Conservation (phyloP, 2,888 invertebrate genomes). For the Archips crataeganus region DNA sequence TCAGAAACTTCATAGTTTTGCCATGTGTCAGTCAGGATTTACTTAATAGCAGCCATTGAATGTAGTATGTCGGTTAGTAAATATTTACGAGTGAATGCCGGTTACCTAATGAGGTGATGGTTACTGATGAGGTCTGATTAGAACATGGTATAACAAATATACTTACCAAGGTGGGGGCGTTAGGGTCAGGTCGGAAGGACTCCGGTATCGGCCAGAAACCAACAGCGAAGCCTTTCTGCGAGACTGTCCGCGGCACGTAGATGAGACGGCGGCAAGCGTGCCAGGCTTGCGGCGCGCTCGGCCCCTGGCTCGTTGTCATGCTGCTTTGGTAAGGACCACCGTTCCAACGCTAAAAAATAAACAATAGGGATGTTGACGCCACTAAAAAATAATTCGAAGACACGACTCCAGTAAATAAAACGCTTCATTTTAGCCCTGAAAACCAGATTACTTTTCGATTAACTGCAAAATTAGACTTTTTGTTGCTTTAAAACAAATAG, state of each 20-base stretch:
- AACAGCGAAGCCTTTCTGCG: slow-evolving; percentile 95
- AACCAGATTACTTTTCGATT: too few relatives aligned
- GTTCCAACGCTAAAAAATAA: slow-evolving; percentile 75
- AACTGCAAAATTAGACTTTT: too few relatives aligned
- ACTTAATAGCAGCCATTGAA: too few relatives aligned
- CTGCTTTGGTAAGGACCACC: slow-evolving; percentile 73
- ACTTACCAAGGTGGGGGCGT: slow-evolving; percentile 91
- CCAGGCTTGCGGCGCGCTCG: slow-evolving; percentile 90
- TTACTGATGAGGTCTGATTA: background rate
- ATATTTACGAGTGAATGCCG: background rate
- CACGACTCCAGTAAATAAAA: too few relatives aligned
- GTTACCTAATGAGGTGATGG: background rate
- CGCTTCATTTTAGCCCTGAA: too few relatives aligned
- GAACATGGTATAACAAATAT: slow-evolving; percentile 10
- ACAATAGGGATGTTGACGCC: slow-evolving; percentile 24
- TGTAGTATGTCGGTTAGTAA: background rate
- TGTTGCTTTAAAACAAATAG: too few relatives aligned
- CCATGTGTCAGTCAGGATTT: too few relatives aligned
- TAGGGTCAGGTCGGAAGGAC: slow-evolving; percentile 98
- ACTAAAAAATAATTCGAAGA: too few relatives aligned
- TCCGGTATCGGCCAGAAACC: slow-evolving; percentile 99
- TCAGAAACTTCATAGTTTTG: too few relatives aligned
- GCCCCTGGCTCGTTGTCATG: slow-evolving; percentile 67
- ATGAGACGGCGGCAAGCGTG: slow-evolving; percentile 95
- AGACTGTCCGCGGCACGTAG: slow-evolving; percentile 96